Evolutionary conservation across 2,888 invertebrate species (phyloP).

Genomic region (Eristalis tenax): DNA sequence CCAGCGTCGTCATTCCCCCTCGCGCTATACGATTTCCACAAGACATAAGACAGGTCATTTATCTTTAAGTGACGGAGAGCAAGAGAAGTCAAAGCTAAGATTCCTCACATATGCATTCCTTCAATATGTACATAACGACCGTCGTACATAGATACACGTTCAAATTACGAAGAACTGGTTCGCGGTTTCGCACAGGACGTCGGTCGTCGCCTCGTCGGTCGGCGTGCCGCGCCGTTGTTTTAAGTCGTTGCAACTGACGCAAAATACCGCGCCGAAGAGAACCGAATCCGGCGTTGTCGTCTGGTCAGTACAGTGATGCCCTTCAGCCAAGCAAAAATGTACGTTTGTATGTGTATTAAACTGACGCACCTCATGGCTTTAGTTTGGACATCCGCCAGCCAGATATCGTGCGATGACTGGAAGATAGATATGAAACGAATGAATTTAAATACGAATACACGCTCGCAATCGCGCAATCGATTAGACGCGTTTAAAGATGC

Average conservation of each 20-base stretch:
- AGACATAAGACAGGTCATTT: slow-evolving; percentile 69
- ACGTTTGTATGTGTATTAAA: neutral
- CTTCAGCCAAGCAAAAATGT: neutral
- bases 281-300: slow-evolving; percentile 41
- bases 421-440: neutral
- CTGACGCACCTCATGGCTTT: neutral
- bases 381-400: neutral
- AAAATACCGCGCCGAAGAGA: slow-evolving; percentile 39
- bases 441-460: neutral
- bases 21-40: slow-evolving; percentile 16
- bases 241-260: slow-evolving; percentile 57
- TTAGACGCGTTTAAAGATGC: neutral
- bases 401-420: neutral
- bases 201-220: too few relatives aligned
- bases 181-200: slow-evolving; percentile 57
- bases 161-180: slow-evolving; percentile 71
- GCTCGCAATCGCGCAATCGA: neutral
- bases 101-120: slow-evolving; percentile 48
- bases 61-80: slow-evolving; percentile 65
- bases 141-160: slow-evolving; percentile 58
- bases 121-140: slow-evolving; percentile 7
- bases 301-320: slow-evolving; percentile 28
- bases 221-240: neutral
- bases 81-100: slow-evolving; percentile 56
- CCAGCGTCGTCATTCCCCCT: slow-evolving; percentile 3